Percentiles rank a stretch among this genome's conserved stretches.
Conservation (phyloP, 2,888 invertebrate species). For the Campoplex capitator region DNA sequence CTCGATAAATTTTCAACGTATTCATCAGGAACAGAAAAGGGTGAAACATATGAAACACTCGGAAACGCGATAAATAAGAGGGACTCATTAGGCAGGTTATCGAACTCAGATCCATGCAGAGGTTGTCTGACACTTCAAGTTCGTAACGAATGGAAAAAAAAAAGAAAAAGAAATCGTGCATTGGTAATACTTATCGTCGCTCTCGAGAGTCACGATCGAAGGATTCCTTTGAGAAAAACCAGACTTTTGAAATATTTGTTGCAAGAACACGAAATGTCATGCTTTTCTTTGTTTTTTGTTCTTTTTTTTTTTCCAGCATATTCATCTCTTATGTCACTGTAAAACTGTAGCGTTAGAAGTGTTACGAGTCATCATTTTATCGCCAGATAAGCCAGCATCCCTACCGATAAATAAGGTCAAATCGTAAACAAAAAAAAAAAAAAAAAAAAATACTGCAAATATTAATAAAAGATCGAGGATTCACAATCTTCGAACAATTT, state of each 20-base stretch:
- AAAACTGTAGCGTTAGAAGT: neutral
- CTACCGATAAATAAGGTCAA: neutral
- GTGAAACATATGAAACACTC: neutral
- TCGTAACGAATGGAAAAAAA: neutral
- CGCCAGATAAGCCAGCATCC: neutral
- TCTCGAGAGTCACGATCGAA: neutral
- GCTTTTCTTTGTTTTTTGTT: neutral
- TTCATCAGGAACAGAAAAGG: neutral
- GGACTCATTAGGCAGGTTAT: neutral
- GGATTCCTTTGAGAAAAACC: neutral
- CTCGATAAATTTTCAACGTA: neutral
- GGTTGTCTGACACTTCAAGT: neutral
- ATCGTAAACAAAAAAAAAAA: neutral
- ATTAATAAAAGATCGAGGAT: neutral
- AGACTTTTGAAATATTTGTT: neutral
- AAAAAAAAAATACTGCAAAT: neutral
- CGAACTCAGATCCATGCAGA: neutral
- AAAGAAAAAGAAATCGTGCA: neutral
- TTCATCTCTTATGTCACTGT: neutral
- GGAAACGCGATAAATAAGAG: neutral
- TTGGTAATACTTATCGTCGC: neutral
- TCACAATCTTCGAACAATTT: neutral
- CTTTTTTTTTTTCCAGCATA: neutral
- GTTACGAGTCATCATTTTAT: neutral
- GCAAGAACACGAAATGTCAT: slow-evolving; percentile 6